Conservation (phyloP, 2,888 invertebrate species). For the Agrochola macilenta region DNA sequence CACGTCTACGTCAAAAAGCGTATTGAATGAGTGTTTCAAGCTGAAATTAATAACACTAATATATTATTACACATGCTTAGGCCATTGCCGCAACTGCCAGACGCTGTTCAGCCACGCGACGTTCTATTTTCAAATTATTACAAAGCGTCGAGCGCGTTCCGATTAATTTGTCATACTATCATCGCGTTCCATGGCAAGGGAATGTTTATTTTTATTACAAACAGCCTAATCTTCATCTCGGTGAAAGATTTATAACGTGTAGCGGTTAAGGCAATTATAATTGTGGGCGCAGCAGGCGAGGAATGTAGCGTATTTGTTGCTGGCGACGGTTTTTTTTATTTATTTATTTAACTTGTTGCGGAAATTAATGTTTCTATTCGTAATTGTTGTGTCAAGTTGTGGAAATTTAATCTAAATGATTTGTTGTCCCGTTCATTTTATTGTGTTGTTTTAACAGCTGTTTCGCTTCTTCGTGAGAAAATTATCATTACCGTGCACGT, state of each 20-base stretch:
- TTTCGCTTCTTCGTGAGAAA: conserved; percentile 28
- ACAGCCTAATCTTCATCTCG: conserved; percentile 77
- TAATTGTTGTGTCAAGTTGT: conserved; percentile 56
- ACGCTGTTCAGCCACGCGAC: conserved; percentile 67
- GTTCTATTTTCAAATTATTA: conserved; percentile 82
- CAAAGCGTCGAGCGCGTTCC: conserved; percentile 75
- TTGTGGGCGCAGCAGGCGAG: conserved; percentile 71
- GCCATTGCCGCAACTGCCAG: conserved; percentile 52
- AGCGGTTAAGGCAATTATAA: conserved; percentile 78
- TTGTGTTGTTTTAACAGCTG: conserved; percentile 29
- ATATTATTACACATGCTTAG: conserved; percentile 46
- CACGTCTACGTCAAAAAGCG: conserved; percentile 33
- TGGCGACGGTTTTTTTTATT: conserved; percentile 41
- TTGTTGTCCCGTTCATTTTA: conserved; percentile 39
- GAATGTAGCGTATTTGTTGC: conserved; percentile 75
- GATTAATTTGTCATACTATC: conserved; percentile 85
- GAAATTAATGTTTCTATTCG: conserved; percentile 64
- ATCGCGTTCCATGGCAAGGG: conserved; percentile 74
- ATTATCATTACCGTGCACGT: conserved; percentile 11
- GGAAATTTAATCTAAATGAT: conserved; percentile 56
- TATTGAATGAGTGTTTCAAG: conserved; percentile 46
- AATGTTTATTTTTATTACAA: conserved; percentile 78
- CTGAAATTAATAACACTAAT: conserved; percentile 46
- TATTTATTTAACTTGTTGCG: conserved; percentile 57
- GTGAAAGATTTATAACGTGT: conserved; percentile 80